These are phyloP conservation scores for Scylla paramamosain DNA, from an alignment of 1,140 invertebrate genomes.

Conservation along the genomic window DNA sequence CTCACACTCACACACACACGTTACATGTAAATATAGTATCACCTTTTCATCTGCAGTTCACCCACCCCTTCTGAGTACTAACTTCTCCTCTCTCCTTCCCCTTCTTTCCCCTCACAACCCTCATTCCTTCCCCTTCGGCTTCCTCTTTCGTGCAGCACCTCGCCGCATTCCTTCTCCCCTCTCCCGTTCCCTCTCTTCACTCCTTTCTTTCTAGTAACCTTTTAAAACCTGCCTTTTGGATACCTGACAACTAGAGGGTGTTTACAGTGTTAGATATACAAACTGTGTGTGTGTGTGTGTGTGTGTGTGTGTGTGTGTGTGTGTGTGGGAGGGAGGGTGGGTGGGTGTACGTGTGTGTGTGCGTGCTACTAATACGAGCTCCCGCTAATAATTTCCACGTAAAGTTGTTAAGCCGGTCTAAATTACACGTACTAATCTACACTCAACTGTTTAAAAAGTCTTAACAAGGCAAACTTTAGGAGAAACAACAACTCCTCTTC, in stretches of 20 bases:
- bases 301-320: background rate
- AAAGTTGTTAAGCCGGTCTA: background rate
- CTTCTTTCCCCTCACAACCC: background rate
- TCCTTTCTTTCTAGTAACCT: background rate
- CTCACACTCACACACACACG: background rate
- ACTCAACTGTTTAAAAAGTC: too few relatives aligned
- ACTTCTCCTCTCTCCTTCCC: background rate
- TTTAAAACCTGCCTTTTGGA: background rate
- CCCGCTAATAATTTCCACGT: background rate
- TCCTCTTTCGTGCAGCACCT: background rate
- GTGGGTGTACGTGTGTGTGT: background rate
- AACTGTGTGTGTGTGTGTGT: background rate
- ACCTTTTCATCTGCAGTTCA: background rate
- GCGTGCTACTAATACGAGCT: background rate
- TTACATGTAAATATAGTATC: background rate
- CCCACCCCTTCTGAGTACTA: background rate
- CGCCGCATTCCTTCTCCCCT: background rate
- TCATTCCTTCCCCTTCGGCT: background rate
- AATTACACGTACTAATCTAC: background rate
- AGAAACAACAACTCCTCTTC: too few relatives aligned
- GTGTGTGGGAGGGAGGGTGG: background rate
- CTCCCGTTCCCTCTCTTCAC: background rate
- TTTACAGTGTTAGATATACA: background rate
- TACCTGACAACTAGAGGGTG: background rate
- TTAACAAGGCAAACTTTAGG: too few relatives aligned